Base-by-base conservation (phyloP, 2,888 invertebrate species). In the Teinopalpus imperialis region DNA sequence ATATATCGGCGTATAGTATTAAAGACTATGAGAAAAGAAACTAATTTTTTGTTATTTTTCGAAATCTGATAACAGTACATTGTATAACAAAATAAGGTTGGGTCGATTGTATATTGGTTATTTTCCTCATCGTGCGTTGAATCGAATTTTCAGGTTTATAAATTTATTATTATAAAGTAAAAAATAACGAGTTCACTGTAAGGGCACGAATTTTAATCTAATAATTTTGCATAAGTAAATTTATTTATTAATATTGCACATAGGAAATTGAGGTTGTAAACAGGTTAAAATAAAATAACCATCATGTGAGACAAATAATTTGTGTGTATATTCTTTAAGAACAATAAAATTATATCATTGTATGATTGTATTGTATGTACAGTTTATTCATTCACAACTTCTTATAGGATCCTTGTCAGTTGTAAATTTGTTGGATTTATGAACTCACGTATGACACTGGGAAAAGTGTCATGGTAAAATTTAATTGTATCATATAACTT, bases 181-280 rank as follows among this genome's bases (percentile, higher is more conserved):
- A 59, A 63, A 70, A 69, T 74, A 75, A 74, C 69, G 74, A 74
- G 65, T 75, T 80, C 70, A 74, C 73, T 69, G 68, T 76, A 74
- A 72, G 68, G 69, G 81, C 85, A 85, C 83, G 68, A 70, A 74
- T 70, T 81, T 76, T 73, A 72, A 69, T 65, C 56, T 63, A 69
- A 73, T 66, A 63, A 62, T 64, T 66, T 67, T 63, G 59, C 48
- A 52, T 70, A 67, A 63, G 60, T 66, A 63, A 60, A 51, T 71
- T 76, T 59, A 63, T 75, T 82, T 57, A 71, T 77, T 75, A 68
- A 64, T 69, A 80, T 74, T 82, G 87, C 87, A 87, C 87, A 85
- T 86, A 87, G 80, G 64, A 76, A 81, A 81, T 81, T 66, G 82
- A 86, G 87, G 86, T 87, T 88, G 87, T 88, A 82, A 78, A 80